Percentiles rank a stretch among this genome's conserved stretches.
Evolutionary conservation across 2,113 vertebrate genomes (phyloP).

Genomic region (Hyperopisus bebe): DNA sequence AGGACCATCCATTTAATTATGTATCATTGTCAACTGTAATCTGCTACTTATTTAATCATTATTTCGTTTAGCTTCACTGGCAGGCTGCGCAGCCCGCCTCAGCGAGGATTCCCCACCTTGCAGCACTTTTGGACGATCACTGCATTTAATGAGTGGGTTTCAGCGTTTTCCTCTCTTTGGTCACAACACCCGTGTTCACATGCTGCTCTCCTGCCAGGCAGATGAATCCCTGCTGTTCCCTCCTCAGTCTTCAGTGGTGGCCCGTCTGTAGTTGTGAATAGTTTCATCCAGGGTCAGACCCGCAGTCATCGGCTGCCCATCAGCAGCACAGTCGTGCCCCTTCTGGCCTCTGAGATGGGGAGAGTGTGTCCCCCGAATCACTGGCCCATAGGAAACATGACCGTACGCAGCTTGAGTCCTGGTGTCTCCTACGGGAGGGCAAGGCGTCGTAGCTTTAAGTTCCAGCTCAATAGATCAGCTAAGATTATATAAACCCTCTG

Average conservation of each 20-base stretch:
- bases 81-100: background rate
- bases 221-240: background rate
- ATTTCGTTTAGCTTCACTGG: background rate
- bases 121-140: background rate
- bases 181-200: background rate
- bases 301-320: background rate
- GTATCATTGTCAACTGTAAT: background rate
- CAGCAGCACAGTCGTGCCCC: background rate
- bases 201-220: background rate
- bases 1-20: background rate
- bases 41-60: background rate
- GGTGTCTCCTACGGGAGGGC: background rate
- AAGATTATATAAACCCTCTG: background rate
- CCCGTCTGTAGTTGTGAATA: background rate
- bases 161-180: background rate
- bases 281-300: background rate
- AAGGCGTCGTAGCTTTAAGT: background rate
- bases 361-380: background rate
- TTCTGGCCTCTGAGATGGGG: background rate
- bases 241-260: background rate
- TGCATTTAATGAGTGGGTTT: background rate
- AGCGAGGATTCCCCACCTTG: background rate
- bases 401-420: background rate
- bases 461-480: background rate
- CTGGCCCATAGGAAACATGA: background rate